Conservation (phyloP, 1,140 invertebrate genomes). For the Drosophila nigromelanica region DNA sequence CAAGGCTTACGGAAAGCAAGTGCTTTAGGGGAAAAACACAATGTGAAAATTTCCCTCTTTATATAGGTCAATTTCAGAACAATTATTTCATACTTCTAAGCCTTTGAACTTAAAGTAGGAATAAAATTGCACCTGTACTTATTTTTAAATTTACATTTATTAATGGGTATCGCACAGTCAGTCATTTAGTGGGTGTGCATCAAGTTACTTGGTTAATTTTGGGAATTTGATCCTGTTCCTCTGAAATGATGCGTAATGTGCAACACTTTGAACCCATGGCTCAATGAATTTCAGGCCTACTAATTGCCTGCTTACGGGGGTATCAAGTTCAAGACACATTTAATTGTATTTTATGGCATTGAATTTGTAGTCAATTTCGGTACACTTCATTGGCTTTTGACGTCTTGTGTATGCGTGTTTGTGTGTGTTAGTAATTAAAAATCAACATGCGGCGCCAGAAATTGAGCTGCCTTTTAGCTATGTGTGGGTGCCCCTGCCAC, state of each 20-base stretch:
- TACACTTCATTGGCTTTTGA: slow-evolving; percentile 49
- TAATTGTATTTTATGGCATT: slow-evolving; percentile 77
- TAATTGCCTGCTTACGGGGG: slow-evolving; percentile 61
- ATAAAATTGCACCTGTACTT: neutral
- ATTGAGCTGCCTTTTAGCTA: slow-evolving; percentile 27
- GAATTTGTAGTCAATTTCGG: slow-evolving; percentile 72
- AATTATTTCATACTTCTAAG: no score
- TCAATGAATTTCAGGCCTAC: slow-evolving; percentile 63
- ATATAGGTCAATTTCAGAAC: no score
- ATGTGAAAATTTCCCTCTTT: no score
- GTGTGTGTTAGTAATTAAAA: slow-evolving; percentile 45
- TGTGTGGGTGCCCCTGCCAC: slow-evolving; percentile 2
- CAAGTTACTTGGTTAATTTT: slow-evolving; percentile 3
- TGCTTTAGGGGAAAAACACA: no score
- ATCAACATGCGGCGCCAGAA: slow-evolving; percentile 43
- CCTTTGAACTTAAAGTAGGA: no score
- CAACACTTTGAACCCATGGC: slow-evolving; percentile 72
- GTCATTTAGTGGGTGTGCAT: neutral
- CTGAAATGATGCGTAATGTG: slow-evolving; percentile 74
- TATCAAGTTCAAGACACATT: slow-evolving; percentile 47
- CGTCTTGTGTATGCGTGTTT: neutral
- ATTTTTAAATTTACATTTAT: neutral
- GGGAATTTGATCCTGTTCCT: slow-evolving; percentile 21
- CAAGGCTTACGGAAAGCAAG: no score
- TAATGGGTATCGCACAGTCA: slow-evolving; percentile 2